Evolutionary conservation across 2,888 invertebrate genomes (phyloP), one percentile per base, ranked within the genome.

Genomic region (Atethmia centrago): DNA sequence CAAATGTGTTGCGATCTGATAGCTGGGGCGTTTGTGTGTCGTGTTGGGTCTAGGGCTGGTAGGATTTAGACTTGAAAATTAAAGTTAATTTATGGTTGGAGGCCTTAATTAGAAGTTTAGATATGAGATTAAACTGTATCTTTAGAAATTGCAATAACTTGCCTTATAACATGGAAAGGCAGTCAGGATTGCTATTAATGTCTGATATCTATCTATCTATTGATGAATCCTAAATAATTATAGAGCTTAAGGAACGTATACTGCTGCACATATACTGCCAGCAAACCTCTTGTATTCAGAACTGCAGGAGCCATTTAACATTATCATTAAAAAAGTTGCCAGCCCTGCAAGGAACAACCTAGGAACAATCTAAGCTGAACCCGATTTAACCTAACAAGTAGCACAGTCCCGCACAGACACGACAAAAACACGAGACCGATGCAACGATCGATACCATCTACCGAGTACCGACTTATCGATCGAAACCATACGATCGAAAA

Each of bases 1-100:
- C 85, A 85, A 85, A 87, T 86, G 73, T 81, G 88, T 83, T 76
- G 85, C 74, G 76, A 88, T 87, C 87, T 85, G 87, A 87, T 87
- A 77, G 80, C 65, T 31, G 51, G 28, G 58, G 74, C 79, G 70
- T 83, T 73, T 82, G 77, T 82, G 72, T 65, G 66, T 56, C 59
- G 69, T 72, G 42, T 64, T 53, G 14, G 12, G 36, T 42, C 12
- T 74, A 86, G 78, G 85, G 85, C 40, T 78, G 82, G 8, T 36
- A 0, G 14, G 14, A 53, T 78, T 56, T 71, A 59, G 51, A 47
- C 31, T 64, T 2, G 65, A 69, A 81, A 82, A 84, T 76, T 65
- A 84, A 84, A 84, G 82, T 63, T 74, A 55, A 73, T 83, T 79
- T 79, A 79, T 83, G 55, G 49, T 49, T 53, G 53, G 21, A 49